Conservation (phyloP, 2,113 vertebrate species). For the Siniperca chuatsi region DNA sequence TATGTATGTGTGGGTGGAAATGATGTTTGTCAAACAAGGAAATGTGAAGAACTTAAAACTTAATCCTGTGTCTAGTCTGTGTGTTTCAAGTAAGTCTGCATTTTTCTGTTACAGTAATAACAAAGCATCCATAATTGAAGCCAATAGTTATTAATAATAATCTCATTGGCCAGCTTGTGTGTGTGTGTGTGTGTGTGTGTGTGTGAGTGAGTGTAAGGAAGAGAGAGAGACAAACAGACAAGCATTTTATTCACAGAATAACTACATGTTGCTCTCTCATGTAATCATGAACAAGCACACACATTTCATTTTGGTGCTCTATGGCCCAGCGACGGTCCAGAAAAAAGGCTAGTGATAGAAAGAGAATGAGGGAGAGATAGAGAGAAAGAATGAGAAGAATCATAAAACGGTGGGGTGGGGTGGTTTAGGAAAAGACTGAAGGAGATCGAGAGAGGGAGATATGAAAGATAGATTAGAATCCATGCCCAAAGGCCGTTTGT, state of each 20-base stretch:
- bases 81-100: neutral
- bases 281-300: neutral
- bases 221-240: neutral
- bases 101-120: neutral
- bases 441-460: conserved; percentile 60
- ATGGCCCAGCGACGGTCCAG: neutral
- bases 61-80: conserved; percentile 28
- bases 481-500: conserved; percentile 78
- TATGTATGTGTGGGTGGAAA: neutral
- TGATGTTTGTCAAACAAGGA: neutral
- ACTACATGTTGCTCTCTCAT: neutral
- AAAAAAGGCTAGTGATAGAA: neutral
- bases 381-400: conserved; percentile 9
- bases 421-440: conserved; percentile 55
- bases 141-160: neutral
- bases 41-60: conserved; percentile 13
- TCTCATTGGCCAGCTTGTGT: neutral
- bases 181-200: neutral
- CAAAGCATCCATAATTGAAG: conserved; percentile 1
- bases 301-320: neutral
- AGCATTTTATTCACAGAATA: neutral
- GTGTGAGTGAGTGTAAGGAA: neutral
- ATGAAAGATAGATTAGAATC: conserved; percentile 85
- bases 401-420: conserved; percentile 23
- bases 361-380: neutral